Evolutionary conservation across 2,797 vertebrate genomes (phyloP).

Genomic region (Cossypha polioptera): DNA sequence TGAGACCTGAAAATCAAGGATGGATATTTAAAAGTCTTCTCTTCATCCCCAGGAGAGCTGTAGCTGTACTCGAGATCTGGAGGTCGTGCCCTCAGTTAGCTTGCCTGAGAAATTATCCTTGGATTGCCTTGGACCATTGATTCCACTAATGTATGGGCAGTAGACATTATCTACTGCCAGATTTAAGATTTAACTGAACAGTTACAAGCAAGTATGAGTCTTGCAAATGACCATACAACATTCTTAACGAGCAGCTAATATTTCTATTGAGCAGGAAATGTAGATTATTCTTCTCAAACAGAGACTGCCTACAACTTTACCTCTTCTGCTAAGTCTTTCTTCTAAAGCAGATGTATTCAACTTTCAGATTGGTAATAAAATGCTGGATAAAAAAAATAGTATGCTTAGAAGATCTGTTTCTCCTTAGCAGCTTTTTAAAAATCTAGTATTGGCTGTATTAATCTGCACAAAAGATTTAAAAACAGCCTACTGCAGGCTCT

Average conservation of each 20-base stretch:
- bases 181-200: conserved; percentile 24
- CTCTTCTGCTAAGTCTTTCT: neutral
- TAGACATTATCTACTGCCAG: neutral
- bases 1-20: conserved; percentile 37
- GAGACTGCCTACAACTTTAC: neutral
- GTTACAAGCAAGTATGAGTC: conserved; percentile 18
- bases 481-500: conserved; percentile 47
- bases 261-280: neutral
- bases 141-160: conserved; percentile 43
- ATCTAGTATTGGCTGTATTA: conserved; percentile 27
- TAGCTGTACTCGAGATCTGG: neutral
- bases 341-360: neutral
- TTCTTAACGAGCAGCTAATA: neutral
- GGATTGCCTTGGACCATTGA: conserved; percentile 53
- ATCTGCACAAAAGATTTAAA: conserved; percentile 22
- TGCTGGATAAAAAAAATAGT: neutral
- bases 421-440: conserved; percentile 9
- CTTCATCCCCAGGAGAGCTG: conserved; percentile 7
- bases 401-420: neutral
- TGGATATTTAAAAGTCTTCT: neutral
- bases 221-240: neutral
- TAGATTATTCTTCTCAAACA: neutral
- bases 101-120: conserved; percentile 62
- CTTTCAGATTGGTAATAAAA: conserved; percentile 24
- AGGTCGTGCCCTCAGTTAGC: conserved; percentile 47